Conservation (phyloP, 2,797 vertebrate genomes). For the Onychomys arenicola region DNA sequence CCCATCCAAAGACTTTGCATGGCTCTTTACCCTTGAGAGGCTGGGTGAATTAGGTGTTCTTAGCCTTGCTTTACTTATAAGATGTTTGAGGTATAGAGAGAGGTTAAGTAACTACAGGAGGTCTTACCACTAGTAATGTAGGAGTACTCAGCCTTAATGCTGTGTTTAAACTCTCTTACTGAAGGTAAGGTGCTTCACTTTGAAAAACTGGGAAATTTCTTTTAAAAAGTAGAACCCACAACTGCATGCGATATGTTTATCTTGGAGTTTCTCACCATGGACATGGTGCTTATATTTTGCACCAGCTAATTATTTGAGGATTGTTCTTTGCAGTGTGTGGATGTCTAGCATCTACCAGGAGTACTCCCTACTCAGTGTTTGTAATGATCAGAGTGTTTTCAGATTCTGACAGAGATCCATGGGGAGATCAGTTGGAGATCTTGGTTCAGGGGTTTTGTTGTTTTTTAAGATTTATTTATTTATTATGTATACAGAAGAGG, state of each 20-base stretch:
- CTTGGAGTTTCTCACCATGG: neutral
- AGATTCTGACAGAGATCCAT: neutral
- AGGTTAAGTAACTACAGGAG: neutral
- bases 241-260: neutral
- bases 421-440: neutral
- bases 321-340: neutral
- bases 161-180: neutral
- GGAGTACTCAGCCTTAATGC: neutral
- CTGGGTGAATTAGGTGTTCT: neutral
- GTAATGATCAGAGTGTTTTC: neutral
- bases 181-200: neutral
- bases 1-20: neutral
- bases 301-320: neutral
- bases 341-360: neutral
- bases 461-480: no score
- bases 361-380: neutral
- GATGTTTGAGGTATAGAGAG: neutral
- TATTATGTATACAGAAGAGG: no score
- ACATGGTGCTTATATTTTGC: neutral
- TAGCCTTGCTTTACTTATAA: neutral
- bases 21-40: conserved; percentile 7
- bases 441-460: neutral
- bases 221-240: neutral
- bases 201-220: neutral
- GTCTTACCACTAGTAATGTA: neutral